A percentile compares a stretch with the other conserved stretches of the same genome.
phyloP scores from a whole-genome alignment of 2,888 invertebrate genomes.

The Trissolcus japonicus region DNA sequence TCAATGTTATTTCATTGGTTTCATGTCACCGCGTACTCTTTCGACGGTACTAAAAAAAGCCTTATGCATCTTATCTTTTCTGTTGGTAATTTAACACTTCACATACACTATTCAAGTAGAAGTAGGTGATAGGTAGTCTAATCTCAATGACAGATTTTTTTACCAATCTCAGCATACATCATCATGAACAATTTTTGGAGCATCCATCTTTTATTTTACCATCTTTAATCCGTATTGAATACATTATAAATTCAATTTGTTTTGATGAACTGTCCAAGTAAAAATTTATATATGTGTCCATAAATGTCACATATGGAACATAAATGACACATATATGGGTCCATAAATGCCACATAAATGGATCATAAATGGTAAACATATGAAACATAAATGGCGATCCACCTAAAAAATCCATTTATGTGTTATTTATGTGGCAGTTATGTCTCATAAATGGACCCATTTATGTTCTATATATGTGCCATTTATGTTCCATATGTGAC shows the following conservation, averaged over 20 bases:
- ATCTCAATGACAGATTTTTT: conserved; percentile 67
- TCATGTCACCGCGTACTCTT: conserved; percentile 97
- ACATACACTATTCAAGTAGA: conserved; percentile 71
- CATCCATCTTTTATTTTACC: conserved; percentile 1
- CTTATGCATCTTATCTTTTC: conserved; percentile 76
- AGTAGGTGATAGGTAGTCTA: conserved; percentile 68
- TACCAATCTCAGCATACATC: conserved; percentile 25
- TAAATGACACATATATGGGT: too few relatives aligned
- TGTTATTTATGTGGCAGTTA: too few relatives aligned
- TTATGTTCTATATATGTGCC: too few relatives aligned
- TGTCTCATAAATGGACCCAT: too few relatives aligned
- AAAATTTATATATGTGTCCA: too few relatives aligned
- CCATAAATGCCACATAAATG: too few relatives aligned
- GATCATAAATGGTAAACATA: too few relatives aligned
- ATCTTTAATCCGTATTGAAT: not conserved
- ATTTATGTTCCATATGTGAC: too few relatives aligned
- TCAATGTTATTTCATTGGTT: conserved; percentile 99
- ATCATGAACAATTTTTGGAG: conserved; percentile 16
- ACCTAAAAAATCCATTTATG: too few relatives aligned
- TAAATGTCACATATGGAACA: too few relatives aligned
- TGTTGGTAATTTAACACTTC: conserved; percentile 75
- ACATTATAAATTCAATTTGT: not conserved
- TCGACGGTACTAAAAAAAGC: conserved; percentile 85
- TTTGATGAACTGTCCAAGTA: not conserved
- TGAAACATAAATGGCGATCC: too few relatives aligned